These are phyloP conservation scores for Pteropus alecto DNA, from an alignment of 2,113 vertebrate genomes.

Conservation along the genomic window DNA sequence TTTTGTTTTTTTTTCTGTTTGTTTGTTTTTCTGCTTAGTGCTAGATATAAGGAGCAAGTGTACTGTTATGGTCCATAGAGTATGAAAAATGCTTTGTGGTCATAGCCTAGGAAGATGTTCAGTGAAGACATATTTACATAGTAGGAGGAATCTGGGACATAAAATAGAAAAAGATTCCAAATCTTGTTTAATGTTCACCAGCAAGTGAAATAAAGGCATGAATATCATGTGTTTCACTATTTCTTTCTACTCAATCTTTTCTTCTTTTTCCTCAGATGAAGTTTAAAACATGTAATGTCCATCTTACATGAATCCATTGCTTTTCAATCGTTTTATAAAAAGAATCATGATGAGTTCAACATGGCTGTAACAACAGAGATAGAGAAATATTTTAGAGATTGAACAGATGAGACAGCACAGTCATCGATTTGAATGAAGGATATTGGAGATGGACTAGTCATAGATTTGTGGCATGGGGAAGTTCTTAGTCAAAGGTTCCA, in stretches of 20 bases:
- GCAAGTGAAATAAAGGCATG: fast-evolving
- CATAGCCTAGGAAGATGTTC: not conserved
- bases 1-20: not conserved
- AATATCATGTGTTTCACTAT: too few relatives aligned
- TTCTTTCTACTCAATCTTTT: not conserved
- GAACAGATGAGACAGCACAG: not conserved
- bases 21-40: not conserved
- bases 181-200: not conserved
- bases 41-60: not conserved
- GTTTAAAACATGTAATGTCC: not conserved
- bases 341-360: not conserved
- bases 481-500: not conserved
- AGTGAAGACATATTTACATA: not conserved
- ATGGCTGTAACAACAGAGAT: not conserved
- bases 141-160: not conserved
- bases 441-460: fast-evolving
- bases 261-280: not conserved
- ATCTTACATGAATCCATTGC: not conserved
- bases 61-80: fast-evolving
- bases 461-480: not conserved
- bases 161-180: not conserved
- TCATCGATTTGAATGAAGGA: not conserved
- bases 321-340: not conserved
- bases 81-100: not conserved
- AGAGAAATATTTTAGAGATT: not conserved